Evolutionary conservation across 2,113 vertebrate species (phyloP), one percentile per base, ranked within the genome.

Genomic region (Mesembrinibis cayennensis): DNA sequence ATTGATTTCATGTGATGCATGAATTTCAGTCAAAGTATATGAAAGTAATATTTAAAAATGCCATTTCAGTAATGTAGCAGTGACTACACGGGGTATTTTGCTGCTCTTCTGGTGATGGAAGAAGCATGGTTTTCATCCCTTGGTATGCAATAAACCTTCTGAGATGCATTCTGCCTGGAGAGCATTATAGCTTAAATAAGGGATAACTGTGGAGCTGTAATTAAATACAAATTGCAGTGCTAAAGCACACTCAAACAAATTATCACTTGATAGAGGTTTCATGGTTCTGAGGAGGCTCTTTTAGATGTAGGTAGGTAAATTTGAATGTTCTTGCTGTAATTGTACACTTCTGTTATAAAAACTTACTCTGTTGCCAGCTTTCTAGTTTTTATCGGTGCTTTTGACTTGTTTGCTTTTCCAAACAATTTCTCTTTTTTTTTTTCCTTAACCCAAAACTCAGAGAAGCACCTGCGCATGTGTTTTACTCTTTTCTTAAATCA

Each of bases 211-310:
- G 67, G 61, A 97, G 29, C 92, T 87, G 89, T 92, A 89, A 94
- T 95, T 90, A 97, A 95, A 88, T 61, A 87, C 69, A 86, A 94
- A 90, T 74, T 95, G 77, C 72, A 59, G 65, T 84, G 69, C 69
- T 92, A 56, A 82, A 86, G 80, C 59, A 49, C 72, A 40, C 83
- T 72, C 69, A 83, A 94, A 94, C 53, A 81, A 83, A 81, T 96
- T 87, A 72, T 78, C 65, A 15, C 44, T 91, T 91, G 73, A 50
- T 84, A 83, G 90, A 77, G 50, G 44, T 63, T 90, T 73, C 55
- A 17, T 83, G 67, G 63, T 93, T 94, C 63, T 91, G 80, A 93
- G 90, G 79, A 77, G 79, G 44, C 76, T 93, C 82, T 95, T 94
- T 50, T 49, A 92, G 76, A 81, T 71, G 29, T 21, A 87, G 13